phyloP scores from a whole-genome alignment of 2,797 vertebrate genomes.

The Nannoperca australis region DNA sequence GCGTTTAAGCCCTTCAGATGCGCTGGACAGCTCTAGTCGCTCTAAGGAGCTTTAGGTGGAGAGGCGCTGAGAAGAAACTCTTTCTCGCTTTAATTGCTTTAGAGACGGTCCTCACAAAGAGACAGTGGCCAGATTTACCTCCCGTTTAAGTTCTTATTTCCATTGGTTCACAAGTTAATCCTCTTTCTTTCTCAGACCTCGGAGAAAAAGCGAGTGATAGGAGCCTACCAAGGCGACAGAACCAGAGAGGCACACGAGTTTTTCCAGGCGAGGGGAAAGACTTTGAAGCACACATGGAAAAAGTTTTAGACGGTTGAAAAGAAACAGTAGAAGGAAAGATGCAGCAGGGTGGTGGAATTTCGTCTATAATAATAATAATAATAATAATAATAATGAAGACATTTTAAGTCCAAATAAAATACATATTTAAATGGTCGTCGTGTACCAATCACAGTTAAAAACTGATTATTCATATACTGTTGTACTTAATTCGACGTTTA shows the following conservation, averaged over 20 bases:
- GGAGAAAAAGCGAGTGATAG: slow-evolving; percentile 78
- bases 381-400: slow-evolving; percentile 28
- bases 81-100: slow-evolving; percentile 98
- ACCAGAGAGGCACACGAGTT: slow-evolving; percentile 70
- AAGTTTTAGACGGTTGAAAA: slow-evolving; percentile 43
- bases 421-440: too few relatives aligned
- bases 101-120: slow-evolving; percentile 96
- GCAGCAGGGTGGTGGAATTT: not conserved
- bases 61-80: slow-evolving; percentile 93
- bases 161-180: slow-evolving; percentile 99
- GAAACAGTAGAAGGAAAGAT: slow-evolving; percentile 10
- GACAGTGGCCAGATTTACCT: slow-evolving; percentile 95
- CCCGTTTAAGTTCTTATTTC: slow-evolving; percentile 98
- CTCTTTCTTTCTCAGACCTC: slow-evolving; percentile 92
- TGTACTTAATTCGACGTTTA: not conserved
- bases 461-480: not conserved
- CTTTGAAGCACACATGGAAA: slow-evolving; percentile 32
- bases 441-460: not conserved
- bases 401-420: too few relatives aligned
- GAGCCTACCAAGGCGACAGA: slow-evolving; percentile 69
- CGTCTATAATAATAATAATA: not conserved
- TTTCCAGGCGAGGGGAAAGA: slow-evolving; percentile 39
- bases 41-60: slow-evolving; percentile 93
- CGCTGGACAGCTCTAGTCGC: slow-evolving; percentile 90
- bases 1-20: slow-evolving; percentile 90